phyloP scores from a whole-genome alignment of 2,888 invertebrate genomes.

The Ectemnius lituratus region DNA sequence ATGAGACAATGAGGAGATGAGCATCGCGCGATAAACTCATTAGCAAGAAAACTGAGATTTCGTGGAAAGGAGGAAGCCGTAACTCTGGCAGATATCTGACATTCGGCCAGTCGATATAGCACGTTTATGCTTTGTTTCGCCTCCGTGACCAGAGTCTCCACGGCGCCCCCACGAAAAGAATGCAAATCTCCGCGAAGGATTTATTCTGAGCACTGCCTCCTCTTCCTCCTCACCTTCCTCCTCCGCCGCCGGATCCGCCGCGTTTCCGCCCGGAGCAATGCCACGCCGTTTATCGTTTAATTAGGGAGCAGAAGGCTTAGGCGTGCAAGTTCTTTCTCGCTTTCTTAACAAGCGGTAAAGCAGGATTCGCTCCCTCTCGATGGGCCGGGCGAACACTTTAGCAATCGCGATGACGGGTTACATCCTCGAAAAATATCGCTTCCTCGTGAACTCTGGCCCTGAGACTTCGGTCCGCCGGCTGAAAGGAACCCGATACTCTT shows the following conservation, averaged over 20 bases:
- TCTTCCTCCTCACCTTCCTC: slow-evolving; percentile 53
- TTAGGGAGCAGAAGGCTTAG: slow-evolving; percentile 55
- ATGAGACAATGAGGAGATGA: slow-evolving; percentile 30
- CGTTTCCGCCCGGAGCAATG: slow-evolving; percentile 51
- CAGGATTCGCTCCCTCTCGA: slow-evolving; percentile 12
- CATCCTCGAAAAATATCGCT: slow-evolving; percentile 52
- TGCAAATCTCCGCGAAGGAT: slow-evolving; percentile 52
- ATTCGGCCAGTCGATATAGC: slow-evolving; percentile 46
- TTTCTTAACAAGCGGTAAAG: slow-evolving; percentile 12
- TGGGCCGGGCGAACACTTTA: slow-evolving; percentile 30
- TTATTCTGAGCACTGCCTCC: slow-evolving; percentile 51
- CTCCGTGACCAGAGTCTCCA: slow-evolving; percentile 31
- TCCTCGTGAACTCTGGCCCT: slow-evolving; percentile 48
- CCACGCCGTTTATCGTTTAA: slow-evolving; percentile 62
- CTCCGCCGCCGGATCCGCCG: slow-evolving; percentile 43
- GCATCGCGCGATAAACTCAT: slow-evolving; percentile 30
- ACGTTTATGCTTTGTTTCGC: slow-evolving; percentile 36
- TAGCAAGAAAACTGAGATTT: slow-evolving; percentile 23
- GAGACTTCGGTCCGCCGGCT: slow-evolving; percentile 22
- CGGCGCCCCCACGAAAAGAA: slow-evolving; percentile 57
- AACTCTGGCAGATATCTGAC: slow-evolving; percentile 52
- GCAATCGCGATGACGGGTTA: slow-evolving; percentile 42
- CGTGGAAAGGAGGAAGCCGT: slow-evolving; percentile 55
- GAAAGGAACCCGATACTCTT: slow-evolving; percentile 36
- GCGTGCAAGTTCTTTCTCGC: slow-evolving; percentile 39